Evolutionary conservation across 2,797 vertebrate species (phyloP), one percentile per base, ranked within the genome.

Genomic region (Sebastes goodei): DNA sequence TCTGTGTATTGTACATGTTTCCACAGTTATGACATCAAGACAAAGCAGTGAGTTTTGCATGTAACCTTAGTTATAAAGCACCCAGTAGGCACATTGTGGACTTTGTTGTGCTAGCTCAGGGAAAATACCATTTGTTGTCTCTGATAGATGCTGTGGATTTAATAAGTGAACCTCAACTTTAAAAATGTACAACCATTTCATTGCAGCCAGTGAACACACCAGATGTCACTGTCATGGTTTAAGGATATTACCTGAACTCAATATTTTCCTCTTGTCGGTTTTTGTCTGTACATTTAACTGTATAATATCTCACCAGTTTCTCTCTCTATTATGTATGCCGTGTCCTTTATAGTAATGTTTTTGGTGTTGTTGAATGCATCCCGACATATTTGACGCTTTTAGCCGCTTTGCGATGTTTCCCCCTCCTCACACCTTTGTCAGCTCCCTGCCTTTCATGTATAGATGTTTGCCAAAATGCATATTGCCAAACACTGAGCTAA

Each of bases 21-120:
- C 88, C 90, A 86, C 93, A 86, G 93, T 76, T 62, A 95, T 94
- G 93, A 93, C 94, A 80, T 93, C 91, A 68, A 78, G 90, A 92
- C 88, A 83, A 83, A 63, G 70, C 70, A 56, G 71, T 74, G 85
- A 84, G 65, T 86, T 88, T 82, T 89, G 91, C 91, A 90, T 90
- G 90, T 75, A 70, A 86, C 42, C 70, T 76, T 74, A 83, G 80
- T 76, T 78, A 25, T 75, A 57, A 77, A 70, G 23, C 76, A 80
- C 76, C 74, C 57, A 78, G 79, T 78, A 59, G 75, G 86, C 83
- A 81, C 85, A 62, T 76, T 46, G 85, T 84, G 32, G 70, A 79
- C 62, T 29, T 85, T 83, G 75, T 90, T 72, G 85, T 89, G 87
- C 89, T 86, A 78, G 91, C 93, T 95, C 93, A 94, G 94, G 92